phyloP scores from a whole-genome alignment of 1,140 invertebrate species.

The Neodiprion virginianus region DNA sequence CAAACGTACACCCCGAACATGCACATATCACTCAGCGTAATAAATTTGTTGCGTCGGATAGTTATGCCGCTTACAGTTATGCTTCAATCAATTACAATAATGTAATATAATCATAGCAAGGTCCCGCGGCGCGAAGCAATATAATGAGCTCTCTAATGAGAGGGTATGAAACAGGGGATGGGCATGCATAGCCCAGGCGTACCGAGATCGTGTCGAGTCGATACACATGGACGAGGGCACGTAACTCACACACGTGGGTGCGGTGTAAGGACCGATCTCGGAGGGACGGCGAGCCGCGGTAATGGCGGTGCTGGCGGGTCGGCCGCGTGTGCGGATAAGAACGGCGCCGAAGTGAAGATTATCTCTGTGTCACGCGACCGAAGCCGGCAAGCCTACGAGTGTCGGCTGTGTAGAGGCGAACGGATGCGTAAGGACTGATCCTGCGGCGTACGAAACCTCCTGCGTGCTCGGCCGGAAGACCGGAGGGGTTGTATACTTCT shows the following conservation, averaged over 20 bases:
- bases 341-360: not conserved
- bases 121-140: conserved; percentile 35
- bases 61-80: conserved; percentile 42
- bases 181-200: not conserved
- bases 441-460: not conserved
- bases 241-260: conserved; percentile 17
- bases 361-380: not conserved
- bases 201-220: not conserved
- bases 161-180: conserved; percentile 6
- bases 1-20: too few species aligned
- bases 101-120: conserved; percentile 53
- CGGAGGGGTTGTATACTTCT: not conserved
- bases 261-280: conserved; percentile 8
- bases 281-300: not conserved
- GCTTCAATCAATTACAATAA: conserved; percentile 55
- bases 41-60: conserved; percentile 55
- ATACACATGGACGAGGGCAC: conserved; percentile 1
- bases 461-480: not conserved
- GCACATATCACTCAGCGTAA: conserved; percentile 28
- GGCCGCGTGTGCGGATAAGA: not conserved
- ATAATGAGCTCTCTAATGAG: conserved; percentile 29
- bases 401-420: not conserved
- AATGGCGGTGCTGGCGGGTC: not conserved
- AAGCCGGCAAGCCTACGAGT: not conserved
- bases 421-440: not conserved